These are phyloP conservation scores for Siniperca obscura DNA, from an alignment of 2,797 vertebrate species.

Conservation along the genomic window DNA sequence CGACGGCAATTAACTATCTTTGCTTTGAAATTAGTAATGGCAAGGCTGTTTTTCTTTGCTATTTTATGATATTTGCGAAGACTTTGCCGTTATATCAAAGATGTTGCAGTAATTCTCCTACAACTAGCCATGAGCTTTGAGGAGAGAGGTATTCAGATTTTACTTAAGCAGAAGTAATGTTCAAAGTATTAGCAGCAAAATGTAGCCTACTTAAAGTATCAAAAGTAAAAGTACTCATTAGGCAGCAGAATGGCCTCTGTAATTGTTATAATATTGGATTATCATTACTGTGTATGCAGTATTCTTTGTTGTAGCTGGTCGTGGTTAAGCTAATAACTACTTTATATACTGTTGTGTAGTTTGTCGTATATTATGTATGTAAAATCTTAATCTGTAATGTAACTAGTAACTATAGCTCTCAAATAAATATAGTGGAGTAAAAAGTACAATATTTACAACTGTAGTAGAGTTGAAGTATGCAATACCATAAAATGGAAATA, in stretches of 20 bases:
- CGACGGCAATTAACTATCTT: conserved; percentile 46
- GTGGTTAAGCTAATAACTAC: neutral
- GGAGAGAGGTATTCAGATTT: neutral
- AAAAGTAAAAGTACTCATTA: conserved; percentile 1
- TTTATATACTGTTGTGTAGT: neutral
- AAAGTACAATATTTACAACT: neutral
- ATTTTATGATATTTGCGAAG: conserved; percentile 12
- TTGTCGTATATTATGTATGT: neutral
- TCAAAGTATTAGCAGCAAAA: conserved; percentile 5
- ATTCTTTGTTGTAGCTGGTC: neutral
- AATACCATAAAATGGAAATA: neutral
- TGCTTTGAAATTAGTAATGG: conserved; percentile 31
- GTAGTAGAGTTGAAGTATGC: neutral
- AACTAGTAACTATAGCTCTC: neutral
- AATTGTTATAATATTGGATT: conserved; percentile 13
- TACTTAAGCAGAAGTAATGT: neutral
- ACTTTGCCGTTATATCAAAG: neutral
- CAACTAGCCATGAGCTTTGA: neutral
- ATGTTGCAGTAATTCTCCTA: conserved; percentile 9
- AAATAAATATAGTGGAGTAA: neutral
- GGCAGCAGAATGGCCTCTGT: neutral
- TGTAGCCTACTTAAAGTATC: neutral
- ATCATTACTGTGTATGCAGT: neutral
- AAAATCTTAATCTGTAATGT: neutral
- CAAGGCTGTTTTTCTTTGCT: conserved; percentile 9